Evolutionary conservation across 2,888 invertebrate species (phyloP), one percentile per base, ranked within the genome.

Genomic region (Chydorus sphaericus): DNA sequence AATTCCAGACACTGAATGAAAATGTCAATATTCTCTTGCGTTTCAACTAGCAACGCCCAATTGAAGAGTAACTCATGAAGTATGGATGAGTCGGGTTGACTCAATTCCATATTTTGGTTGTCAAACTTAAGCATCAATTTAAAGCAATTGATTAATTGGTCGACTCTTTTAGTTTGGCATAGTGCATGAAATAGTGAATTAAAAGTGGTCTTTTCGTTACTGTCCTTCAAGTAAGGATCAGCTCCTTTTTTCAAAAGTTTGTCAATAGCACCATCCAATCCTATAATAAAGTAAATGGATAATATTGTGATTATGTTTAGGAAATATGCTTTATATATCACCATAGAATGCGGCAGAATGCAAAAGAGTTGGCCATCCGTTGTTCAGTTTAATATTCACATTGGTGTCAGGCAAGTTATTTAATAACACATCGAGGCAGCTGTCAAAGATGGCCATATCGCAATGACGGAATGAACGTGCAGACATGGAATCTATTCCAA

Each of bases 241-340:
- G 85, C 83, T 18, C 86, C 86, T 54, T 76, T 73, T 54, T 77
- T 71, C 11, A 89, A 69, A 48, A 88, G 70, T 51, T 78, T 72
- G 54, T 77, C 68, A 4, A 81, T 77, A 1, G 79, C 80, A 56
- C 77, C 75, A 18, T 73, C 71, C 61, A 81, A 80, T 16, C 81
- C 81, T 30, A n/a, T n/a, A n/a, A 37, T 48, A 44, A 16, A 8
- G 18, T 8, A 14, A 16, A 30, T 49, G 7, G n/a, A 30, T 28
- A 1, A 50, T n/a, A n/a, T 5, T 44, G 26, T 26, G 14, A 14
- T 5, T 5, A 23, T 23, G 14, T 26, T 26, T 4, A 44, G 23
- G 39, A 20, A 16, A 16, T 10, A 20, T 4, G 18, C 18, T 20
- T 16, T 3, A 23, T 8, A 20, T 20, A 20, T 20, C 28, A 49